Evolutionary conservation across 2,888 invertebrate genomes (phyloP).

Genomic region (Caenorhabditis japonica): DNA sequence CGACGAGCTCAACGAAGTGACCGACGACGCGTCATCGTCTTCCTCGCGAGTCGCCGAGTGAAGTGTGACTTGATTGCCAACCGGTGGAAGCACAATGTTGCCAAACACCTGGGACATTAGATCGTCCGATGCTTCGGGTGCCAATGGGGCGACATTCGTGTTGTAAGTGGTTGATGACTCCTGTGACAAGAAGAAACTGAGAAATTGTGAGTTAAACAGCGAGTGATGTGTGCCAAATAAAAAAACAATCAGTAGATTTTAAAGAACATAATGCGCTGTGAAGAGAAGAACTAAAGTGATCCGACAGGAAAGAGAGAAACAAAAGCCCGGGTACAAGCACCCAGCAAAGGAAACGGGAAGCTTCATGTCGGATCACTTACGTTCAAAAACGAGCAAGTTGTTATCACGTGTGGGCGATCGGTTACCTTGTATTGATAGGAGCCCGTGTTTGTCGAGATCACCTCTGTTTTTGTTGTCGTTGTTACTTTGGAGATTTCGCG

Average conservation of each 20-base stretch:
- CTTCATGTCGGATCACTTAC: slow-evolving; percentile 35
- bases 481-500: slow-evolving; percentile 36
- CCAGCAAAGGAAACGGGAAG: neutral
- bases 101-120: slow-evolving; percentile 62
- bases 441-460: slow-evolving; percentile 23
- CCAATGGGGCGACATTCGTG: slow-evolving; percentile 27
- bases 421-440: slow-evolving; percentile 49
- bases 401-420: slow-evolving; percentile 9
- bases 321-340: too few species aligned
- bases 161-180: slow-evolving; percentile 10
- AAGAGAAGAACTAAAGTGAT: slow-evolving; percentile 26
- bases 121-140: slow-evolving; percentile 54
- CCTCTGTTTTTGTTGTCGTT: slow-evolving; percentile 29
- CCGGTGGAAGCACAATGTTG: slow-evolving; percentile 42
- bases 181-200: neutral
- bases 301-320: slow-evolving; percentile 19
- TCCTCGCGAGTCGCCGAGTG: slow-evolving; percentile 24
- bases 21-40: slow-evolving; percentile 26
- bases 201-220: neutral
- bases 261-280: neutral
- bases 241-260: neutral
- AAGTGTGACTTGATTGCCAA: slow-evolving; percentile 24
- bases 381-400: slow-evolving; percentile 49
- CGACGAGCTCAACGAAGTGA: slow-evolving; percentile 35
- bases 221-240: slow-evolving; percentile 2